Conservation (phyloP, 2,888 invertebrate genomes). For the Archips xylosteana region DNA sequence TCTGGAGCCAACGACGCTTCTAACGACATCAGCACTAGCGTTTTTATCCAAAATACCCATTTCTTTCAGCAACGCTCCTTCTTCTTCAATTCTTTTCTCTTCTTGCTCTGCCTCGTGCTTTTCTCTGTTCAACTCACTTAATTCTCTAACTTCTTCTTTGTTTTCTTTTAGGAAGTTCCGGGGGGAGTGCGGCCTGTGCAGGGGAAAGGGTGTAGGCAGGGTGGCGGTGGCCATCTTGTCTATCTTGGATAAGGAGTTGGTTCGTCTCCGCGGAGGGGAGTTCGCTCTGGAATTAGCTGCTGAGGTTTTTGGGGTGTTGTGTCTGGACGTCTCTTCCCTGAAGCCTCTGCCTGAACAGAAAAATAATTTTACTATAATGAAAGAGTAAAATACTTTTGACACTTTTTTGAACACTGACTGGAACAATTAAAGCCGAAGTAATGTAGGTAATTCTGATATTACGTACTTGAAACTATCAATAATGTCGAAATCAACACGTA, state of each 20-base stretch:
- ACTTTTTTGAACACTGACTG: too few species aligned
- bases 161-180: slow-evolving; percentile 80
- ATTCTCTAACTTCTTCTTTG: slow-evolving; percentile 78
- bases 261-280: slow-evolving; percentile 76
- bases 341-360: slow-evolving; percentile 78
- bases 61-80: slow-evolving; percentile 78
- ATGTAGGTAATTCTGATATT: too few species aligned
- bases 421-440: too few species aligned
- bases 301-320: slow-evolving; percentile 82
- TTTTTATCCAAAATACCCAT: slow-evolving; percentile 77
- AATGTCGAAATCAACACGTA: too few species aligned
- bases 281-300: slow-evolving; percentile 74
- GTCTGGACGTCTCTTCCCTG: slow-evolving; percentile 82
- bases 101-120: slow-evolving; percentile 79
- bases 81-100: slow-evolving; percentile 72
- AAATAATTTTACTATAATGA: slow-evolving; percentile 2
- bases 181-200: slow-evolving; percentile 72
- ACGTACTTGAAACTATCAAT: too few species aligned
- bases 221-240: slow-evolving; percentile 78
- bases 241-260: slow-evolving; percentile 71
- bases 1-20: slow-evolving; percentile 62
- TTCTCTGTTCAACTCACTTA: slow-evolving; percentile 81
- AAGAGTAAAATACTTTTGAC: too few species aligned
- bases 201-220: slow-evolving; percentile 61
- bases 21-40: slow-evolving; percentile 55